Percentiles rank a stretch among this genome's conserved stretches.
Conservation (phyloP, 2,113 vertebrate genomes). For the Jaculus jaculus region DNA sequence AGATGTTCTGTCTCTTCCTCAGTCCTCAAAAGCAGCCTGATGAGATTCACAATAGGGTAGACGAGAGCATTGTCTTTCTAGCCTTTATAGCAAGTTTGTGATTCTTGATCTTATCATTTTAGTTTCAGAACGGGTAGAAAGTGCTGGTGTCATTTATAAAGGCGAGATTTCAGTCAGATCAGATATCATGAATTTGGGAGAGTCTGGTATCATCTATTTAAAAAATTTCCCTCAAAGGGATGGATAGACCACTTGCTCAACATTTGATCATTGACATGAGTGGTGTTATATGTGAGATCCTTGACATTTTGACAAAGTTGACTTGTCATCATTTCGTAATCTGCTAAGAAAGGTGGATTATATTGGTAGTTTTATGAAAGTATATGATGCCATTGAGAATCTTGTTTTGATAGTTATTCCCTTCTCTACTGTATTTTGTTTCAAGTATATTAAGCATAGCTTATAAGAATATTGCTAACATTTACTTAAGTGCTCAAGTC, state of each 20-base stretch:
- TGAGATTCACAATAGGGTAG: background rate
- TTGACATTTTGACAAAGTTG: background rate
- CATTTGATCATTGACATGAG: background rate
- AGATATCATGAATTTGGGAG: slow-evolving; percentile 22
- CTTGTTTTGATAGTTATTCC: background rate
- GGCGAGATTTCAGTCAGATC: slow-evolving; percentile 63
- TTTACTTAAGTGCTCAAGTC: background rate
- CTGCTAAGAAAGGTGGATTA: background rate
- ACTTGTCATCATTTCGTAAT: background rate
- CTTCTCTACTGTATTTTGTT: background rate
- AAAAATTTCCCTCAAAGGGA: background rate
- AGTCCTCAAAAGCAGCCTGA: slow-evolving; percentile 19
- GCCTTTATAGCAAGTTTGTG: slow-evolving; percentile 51
- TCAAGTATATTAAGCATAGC: background rate
- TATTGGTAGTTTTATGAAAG: background rate
- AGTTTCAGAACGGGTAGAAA: slow-evolving; percentile 56
- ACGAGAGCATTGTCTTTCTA: slow-evolving; percentile 13
- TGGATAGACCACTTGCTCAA: background rate
- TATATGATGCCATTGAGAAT: background rate
- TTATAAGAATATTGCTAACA: background rate
- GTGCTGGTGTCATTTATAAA: slow-evolving; percentile 47
- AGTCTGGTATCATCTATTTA: background rate
- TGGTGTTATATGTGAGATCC: slow-evolving; percentile 9
- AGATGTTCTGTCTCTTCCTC: background rate
- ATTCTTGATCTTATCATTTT: slow-evolving; percentile 18